Evolutionary conservation across 30 jellyfish, hydroid and myxozoan species (phyloP).

Genomic region (Hydra vulgaris): DNA sequence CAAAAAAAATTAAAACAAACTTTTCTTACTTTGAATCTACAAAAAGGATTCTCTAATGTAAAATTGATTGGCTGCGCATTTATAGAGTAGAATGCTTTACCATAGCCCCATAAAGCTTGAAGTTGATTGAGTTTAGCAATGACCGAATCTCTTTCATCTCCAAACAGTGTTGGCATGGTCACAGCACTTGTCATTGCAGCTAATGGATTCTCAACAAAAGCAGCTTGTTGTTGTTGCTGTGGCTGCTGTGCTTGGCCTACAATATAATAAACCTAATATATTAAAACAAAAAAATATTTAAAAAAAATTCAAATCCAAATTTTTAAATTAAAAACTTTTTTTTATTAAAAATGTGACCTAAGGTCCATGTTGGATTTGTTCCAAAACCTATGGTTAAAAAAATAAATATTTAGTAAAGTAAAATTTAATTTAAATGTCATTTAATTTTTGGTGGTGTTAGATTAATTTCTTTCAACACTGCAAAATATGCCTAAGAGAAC

Average conservation of each 20-base stretch:
- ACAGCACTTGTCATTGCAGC: conserved; percentile 82
- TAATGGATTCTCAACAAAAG: conserved; percentile 41
- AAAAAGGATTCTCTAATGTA: conserved; percentile 65
- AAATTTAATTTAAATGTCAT: background rate
- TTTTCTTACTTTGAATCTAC: conserved; percentile 55
- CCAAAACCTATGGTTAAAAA: conserved; percentile 26
- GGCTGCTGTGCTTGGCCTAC: conserved; percentile 39
- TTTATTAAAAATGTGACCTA: too few relatives aligned
- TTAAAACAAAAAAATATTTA: background rate
- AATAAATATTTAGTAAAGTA: background rate
- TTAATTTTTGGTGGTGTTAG: background rate
- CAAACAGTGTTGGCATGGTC: conserved; percentile 68
- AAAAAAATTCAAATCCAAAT: background rate
- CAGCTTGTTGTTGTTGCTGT: conserved; percentile 37
- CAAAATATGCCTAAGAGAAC: too few relatives aligned
- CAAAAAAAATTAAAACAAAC: too few relatives aligned
- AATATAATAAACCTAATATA: background rate
- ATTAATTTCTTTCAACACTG: too few relatives aligned
- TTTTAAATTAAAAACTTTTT: background rate
- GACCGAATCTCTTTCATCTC: conserved; percentile 74
- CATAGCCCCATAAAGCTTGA: conserved; percentile 85
- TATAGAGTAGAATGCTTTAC: conserved; percentile 62
- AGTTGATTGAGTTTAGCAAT: conserved; percentile 67
- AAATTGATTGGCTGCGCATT: conserved; percentile 61
- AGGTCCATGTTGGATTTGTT: conserved; percentile 16